A percentile compares a stretch with the other conserved stretches of the same genome.
Evolutionary conservation across 64 coral and sea anemone genomes (phyloP).

Genomic region (Porites australiensis): DNA sequence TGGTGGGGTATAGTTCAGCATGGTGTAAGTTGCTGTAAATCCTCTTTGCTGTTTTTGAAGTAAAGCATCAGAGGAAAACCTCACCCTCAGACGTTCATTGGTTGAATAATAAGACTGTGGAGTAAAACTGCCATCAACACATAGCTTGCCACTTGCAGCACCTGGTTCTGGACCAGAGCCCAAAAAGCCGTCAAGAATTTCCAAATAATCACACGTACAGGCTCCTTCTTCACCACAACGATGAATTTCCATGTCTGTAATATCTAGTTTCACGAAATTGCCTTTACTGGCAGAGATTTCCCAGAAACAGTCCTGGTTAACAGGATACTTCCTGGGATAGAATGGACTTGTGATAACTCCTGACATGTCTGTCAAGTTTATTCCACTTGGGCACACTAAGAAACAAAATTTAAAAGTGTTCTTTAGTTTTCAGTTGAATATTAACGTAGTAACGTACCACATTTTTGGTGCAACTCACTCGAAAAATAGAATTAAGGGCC

Average conservation of each 20-base stretch:
- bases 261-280: neutral
- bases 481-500: too few species aligned
- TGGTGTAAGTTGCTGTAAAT: constrained; percentile 6
- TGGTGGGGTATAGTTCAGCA: neutral
- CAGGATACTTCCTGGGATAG: constrained; percentile 7
- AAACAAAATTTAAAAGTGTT: neutral
- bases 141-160: neutral
- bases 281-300: neutral
- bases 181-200: neutral
- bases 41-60: neutral
- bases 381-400: neutral
- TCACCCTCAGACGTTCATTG: neutral
- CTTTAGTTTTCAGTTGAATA: too few species aligned
- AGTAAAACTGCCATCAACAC: neutral
- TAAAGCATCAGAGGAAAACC: neutral
- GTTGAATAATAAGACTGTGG: neutral
- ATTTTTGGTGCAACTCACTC: too few species aligned
- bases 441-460: too few species aligned
- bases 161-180: neutral
- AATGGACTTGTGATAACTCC: constrained; percentile 26
- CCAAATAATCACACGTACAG: neutral
- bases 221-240: neutral
- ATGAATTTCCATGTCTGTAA: neutral
- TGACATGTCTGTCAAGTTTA: neutral
- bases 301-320: neutral